These are phyloP conservation scores for Crax fasciolata DNA, from an alignment of 2,797 vertebrate genomes.

Conservation along the genomic window DNA sequence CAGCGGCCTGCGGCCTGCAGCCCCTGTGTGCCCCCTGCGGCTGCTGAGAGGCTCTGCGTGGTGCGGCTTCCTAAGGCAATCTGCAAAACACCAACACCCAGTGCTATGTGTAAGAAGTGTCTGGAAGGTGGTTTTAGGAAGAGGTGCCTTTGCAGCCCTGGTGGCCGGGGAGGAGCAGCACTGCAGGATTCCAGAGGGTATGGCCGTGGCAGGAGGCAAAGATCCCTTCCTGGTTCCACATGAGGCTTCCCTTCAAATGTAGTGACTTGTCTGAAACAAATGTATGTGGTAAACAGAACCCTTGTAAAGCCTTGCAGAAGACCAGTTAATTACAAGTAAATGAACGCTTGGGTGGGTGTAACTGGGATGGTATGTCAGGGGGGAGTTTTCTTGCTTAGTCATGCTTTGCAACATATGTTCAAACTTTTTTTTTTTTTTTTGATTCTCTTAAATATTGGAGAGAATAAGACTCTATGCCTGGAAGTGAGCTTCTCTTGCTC, in stretches of 20 bases:
- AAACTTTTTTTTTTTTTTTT: conserved; percentile 3
- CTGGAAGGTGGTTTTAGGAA: background rate
- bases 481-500: background rate
- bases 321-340: conserved; percentile 58
- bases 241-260: background rate
- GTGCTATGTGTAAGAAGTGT: background rate
- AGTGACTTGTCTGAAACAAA: conserved; percentile 18
- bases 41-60: background rate
- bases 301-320: conserved; percentile 45
- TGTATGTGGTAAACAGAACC: background rate
- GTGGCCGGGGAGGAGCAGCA: background rate
- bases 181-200: background rate
- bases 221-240: background rate
- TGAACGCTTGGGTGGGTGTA: conserved; percentile 34
- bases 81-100: background rate
- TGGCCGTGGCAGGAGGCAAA: background rate
- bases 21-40: rapidly evolving
- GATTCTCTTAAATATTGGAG: background rate
- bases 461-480: background rate
- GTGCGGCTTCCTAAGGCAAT: background rate
- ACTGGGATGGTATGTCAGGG: conserved; percentile 24
- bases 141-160: background rate
- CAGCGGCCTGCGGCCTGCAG: no score
- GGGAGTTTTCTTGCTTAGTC: background rate
- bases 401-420: background rate